Conservation (phyloP, 2,113 vertebrate genomes). For the Vidua chalybeata region DNA sequence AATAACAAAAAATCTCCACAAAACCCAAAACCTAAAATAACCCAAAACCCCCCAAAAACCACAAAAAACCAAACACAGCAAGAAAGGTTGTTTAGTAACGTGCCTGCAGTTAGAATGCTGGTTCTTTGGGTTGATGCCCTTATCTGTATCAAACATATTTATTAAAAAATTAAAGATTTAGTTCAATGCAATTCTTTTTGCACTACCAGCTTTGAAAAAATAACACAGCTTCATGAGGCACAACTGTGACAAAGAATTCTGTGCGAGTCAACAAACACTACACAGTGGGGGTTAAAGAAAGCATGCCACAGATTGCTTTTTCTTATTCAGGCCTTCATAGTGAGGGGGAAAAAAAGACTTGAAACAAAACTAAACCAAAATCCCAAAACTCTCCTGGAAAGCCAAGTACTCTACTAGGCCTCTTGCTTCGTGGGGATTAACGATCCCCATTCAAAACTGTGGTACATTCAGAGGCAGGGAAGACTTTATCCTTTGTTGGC, state of each 20-base stretch:
- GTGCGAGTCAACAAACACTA: neutral
- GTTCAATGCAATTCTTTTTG: neutral
- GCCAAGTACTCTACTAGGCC: neutral
- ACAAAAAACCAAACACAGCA: neutral
- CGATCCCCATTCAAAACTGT: neutral
- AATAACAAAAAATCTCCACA: neutral
- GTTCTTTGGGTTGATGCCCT: neutral
- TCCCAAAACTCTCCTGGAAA: neutral
- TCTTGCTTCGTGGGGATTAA: neutral
- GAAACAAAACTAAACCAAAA: neutral
- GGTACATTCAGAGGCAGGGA: neutral
- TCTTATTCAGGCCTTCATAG: neutral
- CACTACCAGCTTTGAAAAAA: neutral
- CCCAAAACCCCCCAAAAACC: rapidly evolving
- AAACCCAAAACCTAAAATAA: neutral
- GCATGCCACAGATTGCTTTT: neutral
- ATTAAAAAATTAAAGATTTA: neutral
- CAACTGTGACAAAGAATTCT: neutral
- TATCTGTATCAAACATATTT: neutral
- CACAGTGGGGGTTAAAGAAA: neutral
- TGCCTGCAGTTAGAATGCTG: neutral
- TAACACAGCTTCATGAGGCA: neutral
- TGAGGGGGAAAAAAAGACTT: rapidly evolving
- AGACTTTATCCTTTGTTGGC: constrained; percentile 4
- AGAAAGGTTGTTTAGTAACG: neutral